Conservation (phyloP, 2,113 vertebrate species). For the Corythoichthys intestinalis region DNA sequence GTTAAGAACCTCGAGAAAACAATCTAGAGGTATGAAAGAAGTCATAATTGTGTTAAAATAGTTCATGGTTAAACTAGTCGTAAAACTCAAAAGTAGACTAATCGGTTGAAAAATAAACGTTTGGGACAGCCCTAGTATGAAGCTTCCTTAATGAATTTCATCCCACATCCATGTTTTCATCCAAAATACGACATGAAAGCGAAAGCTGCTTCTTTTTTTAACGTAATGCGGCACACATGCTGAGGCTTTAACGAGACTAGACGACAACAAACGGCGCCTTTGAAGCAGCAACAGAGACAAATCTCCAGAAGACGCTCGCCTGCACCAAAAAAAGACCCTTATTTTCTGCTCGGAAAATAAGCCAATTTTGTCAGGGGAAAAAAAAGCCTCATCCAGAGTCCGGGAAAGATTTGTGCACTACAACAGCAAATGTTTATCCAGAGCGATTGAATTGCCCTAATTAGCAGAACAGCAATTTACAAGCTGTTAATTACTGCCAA, state of each 20-base stretch:
- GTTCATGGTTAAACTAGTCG: too few relatives aligned
- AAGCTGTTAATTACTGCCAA: neutral
- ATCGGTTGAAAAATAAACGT: too few relatives aligned
- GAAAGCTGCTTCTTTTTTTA: conserved; percentile 1
- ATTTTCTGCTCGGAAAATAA: conserved; percentile 4
- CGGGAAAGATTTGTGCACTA: neutral
- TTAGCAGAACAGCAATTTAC: neutral
- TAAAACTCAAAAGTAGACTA: too few relatives aligned
- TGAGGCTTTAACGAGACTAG: conserved; percentile 43
- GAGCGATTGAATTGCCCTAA: neutral
- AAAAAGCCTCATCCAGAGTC: neutral
- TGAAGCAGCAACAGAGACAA: conserved; percentile 54
- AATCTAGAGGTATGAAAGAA: too few relatives aligned
- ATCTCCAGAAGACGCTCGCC: conserved; percentile 37
- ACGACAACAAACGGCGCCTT: conserved; percentile 45
- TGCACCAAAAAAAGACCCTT: conserved; percentile 9
- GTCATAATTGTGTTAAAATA: too few relatives aligned
- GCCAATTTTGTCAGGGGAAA: neutral
- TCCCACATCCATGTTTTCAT: too few relatives aligned
- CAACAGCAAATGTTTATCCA: neutral
- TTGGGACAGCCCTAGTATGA: too few relatives aligned
- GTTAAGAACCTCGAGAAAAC: too few relatives aligned
- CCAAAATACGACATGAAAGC: too few relatives aligned
- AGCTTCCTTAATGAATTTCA: too few relatives aligned
- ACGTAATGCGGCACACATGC: conserved; percentile 45